Base-by-base conservation (phyloP, 2,113 vertebrate species). In the Pituophis catenifer region DNA sequence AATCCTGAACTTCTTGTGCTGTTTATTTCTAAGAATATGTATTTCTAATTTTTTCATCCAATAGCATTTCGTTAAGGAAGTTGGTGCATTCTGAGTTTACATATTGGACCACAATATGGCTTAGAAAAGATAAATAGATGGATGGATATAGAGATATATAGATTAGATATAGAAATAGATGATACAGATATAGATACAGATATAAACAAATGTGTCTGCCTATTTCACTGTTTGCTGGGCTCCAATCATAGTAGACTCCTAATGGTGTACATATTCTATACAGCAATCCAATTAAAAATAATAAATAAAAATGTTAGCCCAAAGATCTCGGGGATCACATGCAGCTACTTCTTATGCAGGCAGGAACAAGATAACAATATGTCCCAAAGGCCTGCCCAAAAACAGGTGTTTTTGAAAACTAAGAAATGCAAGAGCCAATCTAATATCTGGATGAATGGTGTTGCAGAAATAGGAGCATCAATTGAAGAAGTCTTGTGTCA, bases 1-100 rank as follows among this genome's bases (percentile, higher is more conserved):
- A 91, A 62, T 89, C 91, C 11, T 94, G 48, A 13, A 23, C 17
- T 7, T 24, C n/a, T 50, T 85, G 52, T 85, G 17, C 24, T 57
- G 8, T 0, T 86, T 86, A 2, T 50, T 65, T 89, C 5, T 62
- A 86, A 86, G 86, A 59, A 44, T 0, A 81, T 54, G 23, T 0
- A 55, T 54, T 81, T 44, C 57, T 23, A 52, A 58, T 24, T 59
- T 62, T 26, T 75, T 93, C 13, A 88, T 94, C 85, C 90, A n/a
- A 29, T 53, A 89, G 91, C 5, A 38, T 23, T 86, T 90, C 8
- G 86, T 17, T 9, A n/a, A 1, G 58, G 19, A 26, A 91, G 23
- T 44, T 15, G 13, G 62, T 10, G n/a, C 26, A 93, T 81, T 57
- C 87, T 48, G 0, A 52, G 12, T 38, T 53, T 50, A 12, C 29